Evolutionary conservation across 53 echinoderm and acorn worm species (phyloP).

Genomic region (Paracentrotus lividus): DNA sequence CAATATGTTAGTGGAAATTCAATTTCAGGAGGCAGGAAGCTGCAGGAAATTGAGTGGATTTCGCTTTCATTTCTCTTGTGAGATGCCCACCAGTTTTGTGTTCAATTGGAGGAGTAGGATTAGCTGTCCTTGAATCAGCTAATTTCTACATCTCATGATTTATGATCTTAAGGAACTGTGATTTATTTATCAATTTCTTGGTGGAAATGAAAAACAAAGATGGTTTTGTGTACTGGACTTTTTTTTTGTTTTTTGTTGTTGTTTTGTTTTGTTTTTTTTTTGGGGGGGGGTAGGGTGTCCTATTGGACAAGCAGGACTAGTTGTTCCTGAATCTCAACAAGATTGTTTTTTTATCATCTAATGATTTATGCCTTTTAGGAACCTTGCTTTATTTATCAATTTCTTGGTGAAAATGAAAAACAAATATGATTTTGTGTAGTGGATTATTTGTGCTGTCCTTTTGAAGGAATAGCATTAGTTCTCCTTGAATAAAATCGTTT

Average conservation of each 20-base stretch:
- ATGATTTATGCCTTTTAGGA: neutral
- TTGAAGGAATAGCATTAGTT: too few relatives aligned
- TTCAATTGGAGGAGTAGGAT: neutral
- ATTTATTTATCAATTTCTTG: neutral
- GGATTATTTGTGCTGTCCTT: too few relatives aligned
- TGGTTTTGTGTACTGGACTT: neutral
- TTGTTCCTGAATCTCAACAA: neutral
- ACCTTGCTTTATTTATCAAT: neutral
- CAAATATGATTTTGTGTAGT: neutral
- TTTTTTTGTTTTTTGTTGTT: too few relatives aligned
- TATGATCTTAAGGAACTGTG: neutral
- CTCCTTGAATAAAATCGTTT: too few relatives aligned
- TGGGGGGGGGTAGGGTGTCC: too few relatives aligned
- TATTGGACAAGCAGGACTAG: neutral
- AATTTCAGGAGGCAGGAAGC: conserved; percentile 64
- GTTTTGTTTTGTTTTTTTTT: too few relatives aligned
- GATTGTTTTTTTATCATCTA: conserved; percentile 2
- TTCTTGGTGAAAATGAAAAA: neutral
- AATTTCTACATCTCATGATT: conserved; percentile 2
- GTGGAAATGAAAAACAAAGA: neutral
- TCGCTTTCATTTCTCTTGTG: conserved; percentile 55
- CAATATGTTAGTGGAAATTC: conserved; percentile 73
- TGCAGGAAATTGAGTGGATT: conserved; percentile 60
- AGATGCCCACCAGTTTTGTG: neutral
- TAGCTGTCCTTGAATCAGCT: neutral